These are phyloP conservation scores for Craniophora ligustri DNA, from an alignment of 2,888 invertebrate species.

Conservation along the genomic window DNA sequence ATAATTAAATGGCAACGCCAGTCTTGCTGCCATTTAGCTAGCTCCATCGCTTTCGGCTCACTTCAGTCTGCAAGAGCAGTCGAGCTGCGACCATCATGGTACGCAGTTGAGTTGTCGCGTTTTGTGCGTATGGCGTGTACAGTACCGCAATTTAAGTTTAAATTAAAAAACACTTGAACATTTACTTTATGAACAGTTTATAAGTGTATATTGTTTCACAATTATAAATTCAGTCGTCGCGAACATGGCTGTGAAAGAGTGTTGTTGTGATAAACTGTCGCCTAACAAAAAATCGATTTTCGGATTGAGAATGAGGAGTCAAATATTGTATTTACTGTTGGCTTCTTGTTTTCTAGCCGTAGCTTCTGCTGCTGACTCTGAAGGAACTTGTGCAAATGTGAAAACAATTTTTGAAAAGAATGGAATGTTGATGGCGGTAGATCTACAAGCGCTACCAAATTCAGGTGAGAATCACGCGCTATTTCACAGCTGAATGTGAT, in stretches of 20 bases:
- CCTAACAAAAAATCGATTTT: constrained; percentile 87
- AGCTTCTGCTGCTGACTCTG: constrained; percentile 74
- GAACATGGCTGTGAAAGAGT: constrained; percentile 86
- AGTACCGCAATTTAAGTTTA: constrained; percentile 64
- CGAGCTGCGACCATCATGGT: constrained; percentile 83
- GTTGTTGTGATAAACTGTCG: constrained; percentile 85
- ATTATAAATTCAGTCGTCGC: constrained; percentile 57
- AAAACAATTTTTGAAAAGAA: constrained; percentile 84
- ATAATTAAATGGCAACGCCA: constrained; percentile 20
- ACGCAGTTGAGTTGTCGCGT: constrained; percentile 77
- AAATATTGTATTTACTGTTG: constrained; percentile 83
- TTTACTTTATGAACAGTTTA: constrained; percentile 71
- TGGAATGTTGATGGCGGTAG: constrained; percentile 83
- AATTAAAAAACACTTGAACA: constrained; percentile 58
- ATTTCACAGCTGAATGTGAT: constrained; percentile 67
- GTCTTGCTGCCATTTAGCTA: constrained; percentile 1
- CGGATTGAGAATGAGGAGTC: constrained; percentile 82
- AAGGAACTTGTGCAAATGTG: constrained; percentile 85
- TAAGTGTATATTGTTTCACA: constrained; percentile 64
- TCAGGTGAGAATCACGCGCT: constrained; percentile 84
- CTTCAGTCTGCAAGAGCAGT: constrained; percentile 72
- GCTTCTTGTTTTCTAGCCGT: constrained; percentile 75
- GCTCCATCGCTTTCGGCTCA: constrained; percentile 65
- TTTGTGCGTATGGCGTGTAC: constrained; percentile 64
- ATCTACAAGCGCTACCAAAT: constrained; percentile 84